Percentiles rank a stretch among this genome's conserved stretches.
Evolutionary conservation across 2,113 vertebrate genomes (phyloP).

Genomic region (Xenus cinereus): DNA sequence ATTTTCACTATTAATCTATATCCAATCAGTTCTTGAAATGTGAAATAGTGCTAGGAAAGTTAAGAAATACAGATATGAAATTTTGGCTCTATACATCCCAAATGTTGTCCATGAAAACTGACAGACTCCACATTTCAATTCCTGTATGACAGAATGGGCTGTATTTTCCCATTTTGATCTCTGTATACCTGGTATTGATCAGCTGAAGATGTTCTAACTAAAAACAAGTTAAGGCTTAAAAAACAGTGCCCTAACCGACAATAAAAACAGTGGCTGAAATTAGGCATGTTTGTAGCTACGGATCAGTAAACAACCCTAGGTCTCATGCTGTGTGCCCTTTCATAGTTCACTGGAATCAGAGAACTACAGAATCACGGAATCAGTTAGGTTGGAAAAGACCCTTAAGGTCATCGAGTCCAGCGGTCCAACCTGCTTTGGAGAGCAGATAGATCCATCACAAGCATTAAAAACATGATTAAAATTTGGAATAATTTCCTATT

Average conservation of each 20-base stretch:
- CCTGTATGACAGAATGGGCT: background rate
- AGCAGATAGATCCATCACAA: background rate
- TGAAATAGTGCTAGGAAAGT: background rate
- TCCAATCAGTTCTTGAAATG: background rate
- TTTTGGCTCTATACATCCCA: background rate
- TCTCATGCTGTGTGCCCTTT: background rate
- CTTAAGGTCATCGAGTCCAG: background rate
- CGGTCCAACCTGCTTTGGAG: background rate
- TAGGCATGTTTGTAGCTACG: background rate
- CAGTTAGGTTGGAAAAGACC: background rate
- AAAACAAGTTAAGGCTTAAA: background rate
- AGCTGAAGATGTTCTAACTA: background rate
- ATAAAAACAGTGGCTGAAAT: background rate
- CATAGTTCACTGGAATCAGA: background rate
- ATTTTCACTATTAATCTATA: background rate
- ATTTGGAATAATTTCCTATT: background rate
- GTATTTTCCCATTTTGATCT: background rate
- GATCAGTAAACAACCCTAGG: background rate
- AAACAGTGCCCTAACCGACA: background rate
- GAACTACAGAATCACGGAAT: background rate
- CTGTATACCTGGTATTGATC: background rate
- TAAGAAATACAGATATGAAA: background rate
- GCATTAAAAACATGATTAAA: background rate
- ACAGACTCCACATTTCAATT: background rate
- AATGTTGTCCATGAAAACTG: background rate